Base-by-base conservation (phyloP, 2,797 vertebrate species). In the Sandelia bainsii region DNA sequence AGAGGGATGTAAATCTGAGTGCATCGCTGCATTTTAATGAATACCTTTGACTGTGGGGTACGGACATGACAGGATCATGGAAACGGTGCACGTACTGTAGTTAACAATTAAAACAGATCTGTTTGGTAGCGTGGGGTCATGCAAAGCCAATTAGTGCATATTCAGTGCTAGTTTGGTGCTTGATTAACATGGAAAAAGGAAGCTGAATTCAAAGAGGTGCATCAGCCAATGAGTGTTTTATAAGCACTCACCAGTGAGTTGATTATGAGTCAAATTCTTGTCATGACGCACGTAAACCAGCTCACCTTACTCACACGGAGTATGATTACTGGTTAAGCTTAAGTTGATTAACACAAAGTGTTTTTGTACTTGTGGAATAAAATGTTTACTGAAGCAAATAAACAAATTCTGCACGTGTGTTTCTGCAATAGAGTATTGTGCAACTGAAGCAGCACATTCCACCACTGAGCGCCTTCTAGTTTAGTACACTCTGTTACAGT, bases 101-200 rank as follows among this genome's bases (percentile, higher is more conserved):
- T 79, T 42, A 75, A 69, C 67, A 72, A 62, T 82, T 76, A 84
- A 42, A 51, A 68, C 59, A 32, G 48, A 69, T 61, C 62, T 57
- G 40, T 61, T 75, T 76, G 66, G 23, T 48, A 13, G 60, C 63
- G 71, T 52, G n/a, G 46, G 68, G 68, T 73, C 64, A 79, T 29
- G 23, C 44, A 34, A 72, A 81, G 50, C 72, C 79, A 82, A 72
- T 77, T 67, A 59, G 40, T 29, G n/a, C 8, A 37, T 9, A 60
- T 51, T 57, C 52, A 68, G 1, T 50, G 40, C 48, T 14, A 4
- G 40, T 45, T 50, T 45, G 20, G 58, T 37, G n/a, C 53, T 50
- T 59, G 34, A 81, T 83, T 53, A 71, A 27, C 50, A 72, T 58
- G n/a, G 20, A 37, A 75, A 56, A 62, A 52, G 53, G 23, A 37